phyloP scores from a whole-genome alignment of 2,113 vertebrate species.

The Origma solitaria region DNA sequence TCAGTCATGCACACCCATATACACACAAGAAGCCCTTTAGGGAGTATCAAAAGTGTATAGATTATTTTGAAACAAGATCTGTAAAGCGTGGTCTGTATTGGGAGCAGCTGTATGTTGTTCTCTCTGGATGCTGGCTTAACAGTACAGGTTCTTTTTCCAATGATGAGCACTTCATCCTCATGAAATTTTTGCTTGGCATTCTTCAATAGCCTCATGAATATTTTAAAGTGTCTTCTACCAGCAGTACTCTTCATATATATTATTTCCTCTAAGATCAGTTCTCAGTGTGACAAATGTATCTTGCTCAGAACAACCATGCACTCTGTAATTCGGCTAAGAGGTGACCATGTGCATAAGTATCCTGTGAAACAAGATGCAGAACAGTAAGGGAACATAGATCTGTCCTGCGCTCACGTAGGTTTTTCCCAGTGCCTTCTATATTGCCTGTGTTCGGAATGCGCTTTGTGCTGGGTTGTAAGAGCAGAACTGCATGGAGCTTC shows the following conservation, averaged over 20 bases:
- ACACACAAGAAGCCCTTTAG: neutral
- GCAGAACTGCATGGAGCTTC: neutral
- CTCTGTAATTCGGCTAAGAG: neutral
- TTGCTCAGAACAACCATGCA: neutral
- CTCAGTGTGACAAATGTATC: neutral
- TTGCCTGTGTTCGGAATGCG: neutral
- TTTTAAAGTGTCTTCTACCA: neutral
- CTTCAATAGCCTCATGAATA: neutral
- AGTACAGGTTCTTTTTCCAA: neutral
- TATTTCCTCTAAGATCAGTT: neutral
- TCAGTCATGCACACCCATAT: neutral
- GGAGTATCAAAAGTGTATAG: neutral
- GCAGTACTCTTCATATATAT: neutral
- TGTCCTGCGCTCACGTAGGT: neutral
- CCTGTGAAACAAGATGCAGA: neutral
- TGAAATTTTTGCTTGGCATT: neutral
- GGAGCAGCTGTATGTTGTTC: neutral
- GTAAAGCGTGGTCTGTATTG: neutral
- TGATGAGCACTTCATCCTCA: neutral
- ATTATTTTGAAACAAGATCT: neutral
- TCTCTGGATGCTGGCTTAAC: neutral
- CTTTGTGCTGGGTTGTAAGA: neutral
- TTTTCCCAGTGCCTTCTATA: neutral
- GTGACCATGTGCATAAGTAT: neutral
- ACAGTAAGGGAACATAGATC: neutral